Base-by-base conservation (phyloP, 2,797 vertebrate species). In the Macroramphosus scolopax region DNA sequence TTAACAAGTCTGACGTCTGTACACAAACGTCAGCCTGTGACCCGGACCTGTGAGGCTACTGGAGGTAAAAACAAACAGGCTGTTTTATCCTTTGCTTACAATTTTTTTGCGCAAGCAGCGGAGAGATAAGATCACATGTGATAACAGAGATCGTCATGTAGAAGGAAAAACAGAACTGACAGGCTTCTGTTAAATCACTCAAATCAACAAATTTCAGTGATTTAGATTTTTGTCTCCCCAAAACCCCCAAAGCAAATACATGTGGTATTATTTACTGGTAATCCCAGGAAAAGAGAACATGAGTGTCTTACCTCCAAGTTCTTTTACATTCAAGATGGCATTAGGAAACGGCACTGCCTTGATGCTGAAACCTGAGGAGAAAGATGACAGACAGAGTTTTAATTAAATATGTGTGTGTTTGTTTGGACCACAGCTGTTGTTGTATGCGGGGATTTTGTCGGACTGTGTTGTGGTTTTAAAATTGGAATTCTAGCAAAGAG, bases 331-430 rank as follows among this genome's bases (percentile, higher is more conserved):
- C 90, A 99, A 86, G 88, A 97, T 88, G 71, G 95, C 95, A 83
- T 95, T 97, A 86, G 95, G 93, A 84, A 99, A 96, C 63, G 94
- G 91, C 78, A 99, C 95, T 20, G 95, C 95, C 92, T 98, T 99
- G 89, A 99, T 99, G 85, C 94, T 97, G 88, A 99, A 99, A 90
- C 96, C 96, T 98, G 71, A 56, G 75, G 86, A 74, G 14, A 67
- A 22, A 22, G n/a, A n/a, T n/a, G n/a, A n/a, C n/a, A n/a, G n/a
- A n/a, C n/a, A n/a, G n/a, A n/a, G n/a, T n/a, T n/a, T n/a, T n/a
- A n/a, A n/a, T n/a, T n/a, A n/a, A n/a, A n/a, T n/a, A n/a, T n/a
- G n/a, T n/a, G n/a, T n/a, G n/a, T n/a, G n/a, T n/a, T n/a, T n/a
- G n/a, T n/a, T n/a, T n/a, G n/a, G n/a, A n/a, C n/a, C n/a, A n/a